phyloP scores from a whole-genome alignment of 1,140 invertebrate species.

The Ladona fulva region DNA sequence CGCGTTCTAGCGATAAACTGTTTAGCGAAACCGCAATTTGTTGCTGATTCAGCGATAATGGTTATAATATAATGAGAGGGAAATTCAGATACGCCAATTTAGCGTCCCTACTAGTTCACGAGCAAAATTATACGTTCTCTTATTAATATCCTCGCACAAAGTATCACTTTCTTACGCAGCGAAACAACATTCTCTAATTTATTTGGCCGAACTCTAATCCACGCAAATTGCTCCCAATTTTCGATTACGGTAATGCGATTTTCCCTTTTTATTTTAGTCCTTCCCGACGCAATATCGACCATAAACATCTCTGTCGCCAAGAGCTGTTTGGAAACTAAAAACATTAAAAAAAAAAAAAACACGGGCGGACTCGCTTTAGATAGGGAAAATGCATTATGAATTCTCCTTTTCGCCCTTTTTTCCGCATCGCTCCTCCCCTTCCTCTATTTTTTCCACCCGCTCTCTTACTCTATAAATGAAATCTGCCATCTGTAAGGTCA shows the following conservation, averaged over 20 bases:
- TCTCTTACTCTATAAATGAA: background rate
- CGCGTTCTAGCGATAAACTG: too few relatives aligned
- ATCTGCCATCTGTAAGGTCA: background rate
- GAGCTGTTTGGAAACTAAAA: background rate
- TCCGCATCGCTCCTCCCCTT: background rate
- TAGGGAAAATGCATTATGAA: background rate
- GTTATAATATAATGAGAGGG: too few relatives aligned
- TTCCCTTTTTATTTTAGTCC: background rate
- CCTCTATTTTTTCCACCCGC: too few relatives aligned
- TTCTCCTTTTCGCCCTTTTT: background rate
- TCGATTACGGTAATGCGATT: background rate
- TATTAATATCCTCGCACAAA: too few relatives aligned
- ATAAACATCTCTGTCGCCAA: background rate
- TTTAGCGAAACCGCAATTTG: too few relatives aligned
- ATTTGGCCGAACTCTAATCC: too few relatives aligned
- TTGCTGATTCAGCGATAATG: too few relatives aligned
- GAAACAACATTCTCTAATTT: too few relatives aligned
- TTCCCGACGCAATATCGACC: background rate
- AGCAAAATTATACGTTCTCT: too few relatives aligned
- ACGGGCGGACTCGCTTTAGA: background rate
- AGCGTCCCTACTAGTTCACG: too few relatives aligned
- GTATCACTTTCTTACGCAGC: too few relatives aligned
- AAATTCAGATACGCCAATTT: too few relatives aligned
- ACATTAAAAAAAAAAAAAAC: background rate
- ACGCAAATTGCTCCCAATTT: background rate